These are phyloP conservation scores for Exephanes ischioxanthus DNA, from an alignment of 2,888 invertebrate species.

Conservation along the genomic window DNA sequence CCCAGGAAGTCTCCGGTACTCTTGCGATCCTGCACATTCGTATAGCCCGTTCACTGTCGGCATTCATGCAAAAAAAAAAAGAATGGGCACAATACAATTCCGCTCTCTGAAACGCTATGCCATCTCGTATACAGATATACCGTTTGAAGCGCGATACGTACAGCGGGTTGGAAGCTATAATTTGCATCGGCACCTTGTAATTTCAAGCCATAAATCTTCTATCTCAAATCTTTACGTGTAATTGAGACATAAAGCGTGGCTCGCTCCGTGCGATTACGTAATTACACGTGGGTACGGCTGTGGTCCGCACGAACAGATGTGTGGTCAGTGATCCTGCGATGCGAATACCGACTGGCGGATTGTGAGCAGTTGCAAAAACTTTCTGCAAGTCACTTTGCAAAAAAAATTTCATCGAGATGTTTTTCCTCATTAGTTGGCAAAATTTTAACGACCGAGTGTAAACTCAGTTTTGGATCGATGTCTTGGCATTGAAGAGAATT, in stretches of 20 bases:
- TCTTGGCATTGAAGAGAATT: no score
- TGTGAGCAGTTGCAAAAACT: background rate
- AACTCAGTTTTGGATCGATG: no score
- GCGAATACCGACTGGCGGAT: background rate
- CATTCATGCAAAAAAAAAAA: background rate
- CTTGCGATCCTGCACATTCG: conserved; percentile 7
- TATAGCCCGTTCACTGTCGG: background rate
- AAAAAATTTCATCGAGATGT: no score
- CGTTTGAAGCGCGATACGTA: conserved; percentile 48
- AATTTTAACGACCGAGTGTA: no score
- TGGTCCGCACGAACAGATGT: conserved; percentile 38
- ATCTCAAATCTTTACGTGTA: conserved; percentile 73
- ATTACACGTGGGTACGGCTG: conserved; percentile 66
- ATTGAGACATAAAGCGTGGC: conserved; percentile 76
- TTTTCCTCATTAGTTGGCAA: no score
- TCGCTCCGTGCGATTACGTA: conserved; percentile 69
- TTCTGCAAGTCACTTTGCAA: background rate
- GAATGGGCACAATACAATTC: background rate
- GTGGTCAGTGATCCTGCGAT: conserved; percentile 13
- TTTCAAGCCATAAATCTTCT: conserved; percentile 74
- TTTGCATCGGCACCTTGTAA: conserved; percentile 75
- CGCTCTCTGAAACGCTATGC: background rate
- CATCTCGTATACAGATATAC: conserved; percentile 16
- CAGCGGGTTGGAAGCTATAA: conserved; percentile 72
- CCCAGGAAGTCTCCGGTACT: no score